Conservation (phyloP, 2,888 invertebrate genomes). For the Theodoxus fluviatilis region DNA sequence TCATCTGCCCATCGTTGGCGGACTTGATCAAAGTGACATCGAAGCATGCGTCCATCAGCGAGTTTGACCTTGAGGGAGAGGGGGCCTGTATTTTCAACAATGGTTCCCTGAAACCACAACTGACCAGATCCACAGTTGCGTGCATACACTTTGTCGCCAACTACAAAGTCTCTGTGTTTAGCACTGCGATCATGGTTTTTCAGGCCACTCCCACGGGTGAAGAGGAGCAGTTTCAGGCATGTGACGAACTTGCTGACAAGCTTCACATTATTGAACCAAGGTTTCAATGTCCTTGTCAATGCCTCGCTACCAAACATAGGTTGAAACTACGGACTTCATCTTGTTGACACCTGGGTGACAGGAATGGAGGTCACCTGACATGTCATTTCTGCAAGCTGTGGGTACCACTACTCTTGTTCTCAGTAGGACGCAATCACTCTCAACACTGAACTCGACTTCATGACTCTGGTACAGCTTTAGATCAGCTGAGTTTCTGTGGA, state of each 20-base stretch:
- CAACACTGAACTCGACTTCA: constrained; percentile 22
- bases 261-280: constrained; percentile 25
- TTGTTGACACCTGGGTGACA: constrained; percentile 36
- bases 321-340: constrained; percentile 36
- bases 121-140: no score
- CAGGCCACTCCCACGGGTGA: constrained; percentile 44
- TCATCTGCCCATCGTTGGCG: no score
- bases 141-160: no score
- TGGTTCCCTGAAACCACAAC: no score
- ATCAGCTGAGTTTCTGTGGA: neutral
- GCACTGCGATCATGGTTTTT: no score
- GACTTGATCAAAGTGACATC: no score
- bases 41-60: no score
- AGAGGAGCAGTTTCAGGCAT: constrained; percentile 37
- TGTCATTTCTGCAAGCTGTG: neutral
- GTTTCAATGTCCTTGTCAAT: constrained; percentile 34
- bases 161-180: no score
- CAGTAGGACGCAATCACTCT: constrained; percentile 31
- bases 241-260: constrained; percentile 33
- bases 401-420: constrained; percentile 31
- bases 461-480: constrained; percentile 23
- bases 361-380: constrained; percentile 33
- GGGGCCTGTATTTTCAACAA: no score
- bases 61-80: no score
- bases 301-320: constrained; percentile 40